These are phyloP conservation scores for Danaus plexippus DNA, from an alignment of 1,140 invertebrate species.

Conservation along the genomic window DNA sequence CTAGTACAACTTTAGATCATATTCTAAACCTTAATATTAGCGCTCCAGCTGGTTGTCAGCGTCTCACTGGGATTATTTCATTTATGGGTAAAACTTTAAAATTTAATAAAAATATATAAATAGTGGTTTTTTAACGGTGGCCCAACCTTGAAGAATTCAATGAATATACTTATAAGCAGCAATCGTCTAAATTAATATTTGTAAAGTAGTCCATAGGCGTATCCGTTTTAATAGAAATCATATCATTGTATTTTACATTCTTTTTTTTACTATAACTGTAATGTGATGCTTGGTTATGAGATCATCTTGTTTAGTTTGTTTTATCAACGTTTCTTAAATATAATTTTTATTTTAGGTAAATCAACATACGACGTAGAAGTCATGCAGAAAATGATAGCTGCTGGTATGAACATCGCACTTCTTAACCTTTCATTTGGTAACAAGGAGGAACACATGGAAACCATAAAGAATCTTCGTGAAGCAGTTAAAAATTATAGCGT, in stretches of 20 bases:
- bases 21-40: conserved; percentile 49
- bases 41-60: conserved; percentile 42
- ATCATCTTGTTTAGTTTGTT: too few species aligned
- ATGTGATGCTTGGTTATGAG: too few species aligned
- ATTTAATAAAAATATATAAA: not conserved
- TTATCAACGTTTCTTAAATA: too few species aligned
- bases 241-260: too few species aligned
- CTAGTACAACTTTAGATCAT: conserved; percentile 44
- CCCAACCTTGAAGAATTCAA: too few species aligned
- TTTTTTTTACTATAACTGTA: too few species aligned
- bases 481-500: conserved; percentile 75
- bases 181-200: too few species aligned
- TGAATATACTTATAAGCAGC: too few species aligned
- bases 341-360: conserved; percentile 35
- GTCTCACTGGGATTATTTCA: conserved; percentile 53
- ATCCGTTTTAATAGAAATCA: too few species aligned
- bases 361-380: conserved; percentile 42
- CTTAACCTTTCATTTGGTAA: conserved; percentile 84
- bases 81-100: conserved; percentile 38
- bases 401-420: conserved; percentile 87
- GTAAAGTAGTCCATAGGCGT: too few species aligned
- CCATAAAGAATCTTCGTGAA: conserved; percentile 77
- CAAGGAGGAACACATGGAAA: conserved; percentile 79
- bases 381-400: conserved; percentile 83
- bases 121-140: too few species aligned